Evolutionary conservation across 2,797 vertebrate genomes (phyloP), one percentile per base, ranked within the genome.

Genomic region (Neosalanx taihuensis): DNA sequence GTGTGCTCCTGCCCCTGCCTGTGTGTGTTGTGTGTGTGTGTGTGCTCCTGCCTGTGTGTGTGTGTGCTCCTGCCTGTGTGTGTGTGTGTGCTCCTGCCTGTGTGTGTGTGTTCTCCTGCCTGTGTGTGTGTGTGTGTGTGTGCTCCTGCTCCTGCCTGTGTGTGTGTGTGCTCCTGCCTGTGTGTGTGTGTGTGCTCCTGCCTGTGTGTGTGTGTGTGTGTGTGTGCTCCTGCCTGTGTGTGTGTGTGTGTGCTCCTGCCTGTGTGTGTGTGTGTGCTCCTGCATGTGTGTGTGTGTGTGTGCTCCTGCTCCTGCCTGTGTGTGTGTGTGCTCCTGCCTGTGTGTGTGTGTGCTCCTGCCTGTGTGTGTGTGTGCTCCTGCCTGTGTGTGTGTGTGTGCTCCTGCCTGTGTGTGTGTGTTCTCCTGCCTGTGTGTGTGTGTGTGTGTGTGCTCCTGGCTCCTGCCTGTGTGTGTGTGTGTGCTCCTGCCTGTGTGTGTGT

Each of bases 351-450:
- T 64, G 63, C 37, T 15, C 49, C 17, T 49, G 4, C 49, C 35
- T 46, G 66, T 57, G 18, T 31, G 15, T 59, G 31, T 63, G 46
- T 80, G 65, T 51, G 56, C 77, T 26, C 23, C 23, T 26, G 1
- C 23, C 23, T 26, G 51, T 51, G 41, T 49, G 23, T 20, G 37
- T 66, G 12, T 66, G 20, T 23, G 23, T 23, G 20, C 3, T 1
- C 37, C 18, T 35, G 35, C 18, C 1, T 65, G 20, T 4, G 64
- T n/a, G n/a, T n/a, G n/a, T n/a, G n/a, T n/a, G n/a, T n/a, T n/a
- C n/a, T n/a, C n/a, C n/a, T n/a, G n/a, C n/a, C n/a, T n/a, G n/a
- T n/a, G 51, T 51, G 41, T 49, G 23, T 20, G 37, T n/a, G 31
- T 66, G 12, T 66, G 20, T 23, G 23, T 23, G 20, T 9, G 1